phyloP scores from a whole-genome alignment of 1,140 invertebrate genomes.

The Drosophila sucinea region DNA sequence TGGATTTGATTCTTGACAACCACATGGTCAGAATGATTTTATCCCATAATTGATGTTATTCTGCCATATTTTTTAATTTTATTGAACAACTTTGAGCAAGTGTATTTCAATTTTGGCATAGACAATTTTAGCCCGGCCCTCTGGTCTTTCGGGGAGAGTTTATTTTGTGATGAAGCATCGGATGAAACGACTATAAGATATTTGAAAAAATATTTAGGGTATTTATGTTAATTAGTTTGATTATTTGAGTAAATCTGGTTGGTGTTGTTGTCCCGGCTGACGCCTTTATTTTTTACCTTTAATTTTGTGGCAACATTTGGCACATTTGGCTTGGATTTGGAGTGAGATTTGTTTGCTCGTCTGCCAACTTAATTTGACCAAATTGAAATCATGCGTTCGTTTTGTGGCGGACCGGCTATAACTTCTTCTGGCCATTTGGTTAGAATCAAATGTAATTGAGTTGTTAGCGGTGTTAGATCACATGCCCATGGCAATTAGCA shows the following conservation, averaged over 20 bases:
- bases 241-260: neutral
- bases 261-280: neutral
- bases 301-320: neutral
- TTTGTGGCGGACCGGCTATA: neutral
- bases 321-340: neutral
- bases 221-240: constrained; percentile 9
- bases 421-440: constrained; percentile 20
- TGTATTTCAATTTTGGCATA: neutral
- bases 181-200: neutral
- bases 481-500: constrained; percentile 72
- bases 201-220: neutral
- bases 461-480: constrained; percentile 62
- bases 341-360: constrained; percentile 8
- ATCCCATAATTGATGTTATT: too few species aligned
- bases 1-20: too few species aligned
- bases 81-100: neutral
- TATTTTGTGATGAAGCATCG: constrained; percentile 1
- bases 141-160: neutral
- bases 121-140: neutral
- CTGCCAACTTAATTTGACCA: constrained; percentile 25
- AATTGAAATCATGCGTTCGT: constrained; percentile 71
- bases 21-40: too few species aligned
- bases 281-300: neutral
- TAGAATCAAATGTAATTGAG: constrained; percentile 57
- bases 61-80: too few species aligned